Evolutionary conservation across 2,797 vertebrate species (phyloP).

Genomic region (Cryptoblepharus egeriae): DNA sequence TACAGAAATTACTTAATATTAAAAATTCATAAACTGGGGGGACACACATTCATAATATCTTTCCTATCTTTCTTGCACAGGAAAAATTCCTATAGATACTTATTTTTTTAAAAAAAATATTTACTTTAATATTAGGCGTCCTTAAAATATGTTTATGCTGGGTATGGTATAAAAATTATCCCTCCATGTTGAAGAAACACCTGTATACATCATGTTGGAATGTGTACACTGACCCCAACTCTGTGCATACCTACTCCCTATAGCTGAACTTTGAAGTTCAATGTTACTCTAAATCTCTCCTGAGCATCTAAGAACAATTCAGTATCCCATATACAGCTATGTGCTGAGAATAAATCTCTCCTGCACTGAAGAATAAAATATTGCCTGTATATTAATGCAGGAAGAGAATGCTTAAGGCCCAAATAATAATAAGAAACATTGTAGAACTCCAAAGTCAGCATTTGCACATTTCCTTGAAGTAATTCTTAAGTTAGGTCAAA

Average conservation of each 20-base stretch:
- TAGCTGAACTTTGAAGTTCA: constrained; percentile 1
- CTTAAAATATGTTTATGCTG: neutral
- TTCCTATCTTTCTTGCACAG: neutral
- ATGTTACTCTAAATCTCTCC: neutral
- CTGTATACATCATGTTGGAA: neutral
- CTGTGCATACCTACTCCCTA: neutral
- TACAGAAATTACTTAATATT: neutral
- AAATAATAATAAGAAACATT: constrained; percentile 40
- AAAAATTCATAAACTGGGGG: neutral
- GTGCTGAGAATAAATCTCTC: neutral
- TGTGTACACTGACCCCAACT: neutral
- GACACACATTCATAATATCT: neutral
- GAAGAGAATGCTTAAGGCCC: constrained; percentile 47
- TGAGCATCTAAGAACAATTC: neutral
- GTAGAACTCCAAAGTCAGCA: constrained; percentile 25
- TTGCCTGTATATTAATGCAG: constrained; percentile 9
- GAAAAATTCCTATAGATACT: neutral
- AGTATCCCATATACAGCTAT: neutral
- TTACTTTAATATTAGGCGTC: neutral
- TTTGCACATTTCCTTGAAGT: constrained; percentile 48
- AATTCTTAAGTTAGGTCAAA: constrained; percentile 35
- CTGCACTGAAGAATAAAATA: neutral
- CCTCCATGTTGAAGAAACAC: neutral
- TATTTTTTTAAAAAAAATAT: neutral
- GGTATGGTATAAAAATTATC: neutral